These are phyloP conservation scores for Parascotia fuliginaria DNA, from an alignment of 2,888 invertebrate genomes.

Conservation along the genomic window DNA sequence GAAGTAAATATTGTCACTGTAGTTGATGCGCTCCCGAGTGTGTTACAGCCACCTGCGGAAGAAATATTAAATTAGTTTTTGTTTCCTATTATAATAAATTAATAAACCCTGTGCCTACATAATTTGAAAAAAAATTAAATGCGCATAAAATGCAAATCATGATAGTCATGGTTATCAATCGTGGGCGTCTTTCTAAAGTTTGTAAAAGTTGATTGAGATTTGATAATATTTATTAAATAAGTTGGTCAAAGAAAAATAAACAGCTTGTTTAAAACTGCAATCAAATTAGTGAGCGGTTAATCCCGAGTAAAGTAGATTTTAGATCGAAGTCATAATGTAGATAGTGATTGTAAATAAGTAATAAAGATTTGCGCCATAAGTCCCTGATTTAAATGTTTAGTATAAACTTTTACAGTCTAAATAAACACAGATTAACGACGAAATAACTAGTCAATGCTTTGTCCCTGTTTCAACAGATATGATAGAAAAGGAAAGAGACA, in stretches of 20 bases:
- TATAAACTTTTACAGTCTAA: no score
- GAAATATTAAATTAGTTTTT: slow-evolving; percentile 21
- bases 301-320: not conserved
- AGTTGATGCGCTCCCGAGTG: slow-evolving; percentile 23
- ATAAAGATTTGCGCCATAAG: not conserved
- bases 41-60: slow-evolving; percentile 45
- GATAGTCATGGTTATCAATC: no score
- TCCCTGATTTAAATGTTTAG: no score
- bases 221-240: not conserved
- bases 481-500: no score
- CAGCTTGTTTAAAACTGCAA: not conserved
- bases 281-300: not conserved
- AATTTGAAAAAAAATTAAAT: no score
- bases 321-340: not conserved
- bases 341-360: not conserved
- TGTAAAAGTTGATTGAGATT: no score
- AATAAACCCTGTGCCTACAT: no score
- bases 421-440: no score
- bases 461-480: no score
- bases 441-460: no score
- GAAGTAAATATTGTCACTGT: slow-evolving; percentile 37
- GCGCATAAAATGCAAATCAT: no score
- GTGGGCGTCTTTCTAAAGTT: no score
- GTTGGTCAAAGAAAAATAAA: not conserved
- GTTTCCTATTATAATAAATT: not conserved